Percentiles rank a stretch among this genome's conserved stretches.
Conservation (phyloP, 1,140 invertebrate species). For the Mactra quadrangularis region DNA sequence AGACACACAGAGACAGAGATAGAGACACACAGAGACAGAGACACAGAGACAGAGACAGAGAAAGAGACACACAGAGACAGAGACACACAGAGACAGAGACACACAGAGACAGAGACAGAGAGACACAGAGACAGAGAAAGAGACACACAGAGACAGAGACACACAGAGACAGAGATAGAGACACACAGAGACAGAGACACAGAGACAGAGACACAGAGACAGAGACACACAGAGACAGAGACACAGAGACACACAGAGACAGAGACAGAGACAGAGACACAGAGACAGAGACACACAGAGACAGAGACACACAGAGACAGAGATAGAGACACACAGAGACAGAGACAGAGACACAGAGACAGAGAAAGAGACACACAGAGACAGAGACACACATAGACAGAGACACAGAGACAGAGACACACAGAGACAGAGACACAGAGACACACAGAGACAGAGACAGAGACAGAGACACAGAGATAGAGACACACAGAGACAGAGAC, state of each 20-base stretch:
- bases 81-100: no score
- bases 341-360: background rate
- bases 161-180: no score
- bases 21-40: no score
- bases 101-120: no score
- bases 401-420: background rate
- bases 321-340: no score
- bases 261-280: background rate
- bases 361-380: background rate
- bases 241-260: background rate
- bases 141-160: no score
- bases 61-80: no score
- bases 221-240: background rate
- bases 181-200: background rate
- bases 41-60: no score
- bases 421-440: background rate
- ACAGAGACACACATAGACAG: background rate
- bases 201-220: background rate
- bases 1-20: no score
- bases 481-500: background rate
- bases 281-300: no score
- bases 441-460: background rate
- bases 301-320: no score
- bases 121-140: no score
- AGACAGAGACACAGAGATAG: constrained; percentile 11